Base-by-base conservation (phyloP, 2,113 vertebrate genomes). In the Equus przewalskii region DNA sequence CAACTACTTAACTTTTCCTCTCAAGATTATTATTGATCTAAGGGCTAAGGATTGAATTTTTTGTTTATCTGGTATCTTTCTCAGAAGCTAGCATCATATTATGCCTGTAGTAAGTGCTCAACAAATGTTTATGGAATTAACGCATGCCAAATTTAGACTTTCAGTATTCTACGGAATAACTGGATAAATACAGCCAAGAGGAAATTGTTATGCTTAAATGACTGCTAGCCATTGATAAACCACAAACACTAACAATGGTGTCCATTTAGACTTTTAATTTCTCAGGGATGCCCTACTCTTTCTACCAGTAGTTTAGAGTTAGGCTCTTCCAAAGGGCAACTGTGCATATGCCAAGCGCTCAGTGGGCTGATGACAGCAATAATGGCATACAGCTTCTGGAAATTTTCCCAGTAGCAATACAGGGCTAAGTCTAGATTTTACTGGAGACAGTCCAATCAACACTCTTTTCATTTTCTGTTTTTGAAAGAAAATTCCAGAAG, bases 401-500 rank as follows among this genome's bases (percentile, higher is more conserved):
- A 93, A 86, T 79, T 93, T 95, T 82, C 26, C 51, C 24, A 89
- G 5, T 88, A 86, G 72, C 16, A 94, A 91, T 46, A 78, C 1
- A 69, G 18, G 54, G 56, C 41, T 19, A 92, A 76, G 60, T 62
- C 18, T 88, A 6, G 6, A 75, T 96, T 97, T 96, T 96, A 85
- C 33, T 93, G 64, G 72, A 75, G n/a, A 67, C 16, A 94, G 41
- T 49, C 54, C 28, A 90, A 51, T 67, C 22, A 91, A 80, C 21
- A 92, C 44, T 96, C 2, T 73, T 94, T 85, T 89, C 4, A 54
- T 76, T 85, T 86, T 79, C 44, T 96, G 13, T 76, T 14, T 94
- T 94, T 92, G 73, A 97, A 94, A 96, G 84, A 95, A 93, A 89
- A 92, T 92, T 85, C 85, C 36, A 89, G 1, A 94, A 96, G 44